Percentiles rank a stretch among this genome's conserved stretches.
phyloP scores from a whole-genome alignment of 2,888 invertebrate genomes.

The Opisthograptis luteolata region DNA sequence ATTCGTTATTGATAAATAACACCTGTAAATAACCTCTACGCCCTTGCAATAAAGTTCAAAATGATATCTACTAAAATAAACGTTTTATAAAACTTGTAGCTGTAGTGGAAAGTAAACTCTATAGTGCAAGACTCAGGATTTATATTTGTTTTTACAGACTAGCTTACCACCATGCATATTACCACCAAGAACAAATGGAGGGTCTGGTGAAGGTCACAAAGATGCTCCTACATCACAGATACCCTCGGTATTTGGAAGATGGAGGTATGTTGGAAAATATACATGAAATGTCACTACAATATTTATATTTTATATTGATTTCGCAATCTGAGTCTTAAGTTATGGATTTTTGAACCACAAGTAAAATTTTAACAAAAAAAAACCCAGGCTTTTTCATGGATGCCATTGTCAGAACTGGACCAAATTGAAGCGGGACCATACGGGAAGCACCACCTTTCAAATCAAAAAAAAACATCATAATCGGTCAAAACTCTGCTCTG shows the following conservation, averaged over 20 bases:
- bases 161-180: constrained; percentile 92
- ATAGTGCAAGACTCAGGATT: not conserved
- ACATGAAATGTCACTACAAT: not conserved
- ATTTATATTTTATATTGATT: too few relatives aligned
- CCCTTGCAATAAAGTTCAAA: not conserved
- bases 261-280: constrained; percentile 82
- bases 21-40: not conserved
- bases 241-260: constrained; percentile 91
- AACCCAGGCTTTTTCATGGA: too few relatives aligned
- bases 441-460: too few relatives aligned
- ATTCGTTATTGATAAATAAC: not conserved
- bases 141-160: constrained; percentile 82
- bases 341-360: too few relatives aligned
- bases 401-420: too few relatives aligned
- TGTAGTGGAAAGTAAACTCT: not conserved
- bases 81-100: not conserved
- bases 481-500: too few relatives aligned
- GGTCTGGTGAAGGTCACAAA: constrained; percentile 93
- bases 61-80: not conserved
- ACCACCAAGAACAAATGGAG: constrained; percentile 94
- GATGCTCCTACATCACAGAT: constrained; percentile 91
- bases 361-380: too few relatives aligned
- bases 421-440: too few relatives aligned
- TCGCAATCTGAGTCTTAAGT: too few relatives aligned
- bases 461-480: too few relatives aligned